These are phyloP conservation scores for Thereva unica DNA, from an alignment of 2,888 invertebrate genomes.

Conservation along the genomic window DNA sequence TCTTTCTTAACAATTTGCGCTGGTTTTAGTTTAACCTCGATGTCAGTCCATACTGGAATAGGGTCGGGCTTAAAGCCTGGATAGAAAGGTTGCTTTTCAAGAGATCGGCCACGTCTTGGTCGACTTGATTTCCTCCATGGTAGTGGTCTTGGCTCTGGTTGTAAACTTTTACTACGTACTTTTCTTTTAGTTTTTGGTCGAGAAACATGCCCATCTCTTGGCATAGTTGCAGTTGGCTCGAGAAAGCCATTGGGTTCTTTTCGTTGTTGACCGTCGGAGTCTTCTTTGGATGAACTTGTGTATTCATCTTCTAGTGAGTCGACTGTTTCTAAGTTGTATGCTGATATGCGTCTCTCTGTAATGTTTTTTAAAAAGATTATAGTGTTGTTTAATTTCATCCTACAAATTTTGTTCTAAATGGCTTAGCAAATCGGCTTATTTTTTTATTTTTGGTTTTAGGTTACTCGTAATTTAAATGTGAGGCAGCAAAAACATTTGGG, in stretches of 20 bases:
- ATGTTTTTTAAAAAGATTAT: constrained; percentile 30
- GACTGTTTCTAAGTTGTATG: constrained; percentile 54
- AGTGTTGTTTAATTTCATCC: no score
- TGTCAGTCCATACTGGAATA: constrained; percentile 67
- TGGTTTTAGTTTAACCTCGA: constrained; percentile 65
- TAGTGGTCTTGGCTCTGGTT: constrained; percentile 53
- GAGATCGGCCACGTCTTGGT: constrained; percentile 57
- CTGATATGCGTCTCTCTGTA: constrained; percentile 56
- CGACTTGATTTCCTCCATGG: constrained; percentile 57
- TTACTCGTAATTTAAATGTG: no score
- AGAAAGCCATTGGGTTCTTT: constrained; percentile 45
- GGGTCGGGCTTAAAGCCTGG: constrained; percentile 56
- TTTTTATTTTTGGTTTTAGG: no score
- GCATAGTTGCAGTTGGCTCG: constrained; percentile 17
- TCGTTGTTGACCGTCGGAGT: constrained; percentile 52
- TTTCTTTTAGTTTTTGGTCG: constrained; percentile 54
- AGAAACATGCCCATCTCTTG: constrained; percentile 47
- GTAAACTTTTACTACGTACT: constrained; percentile 56
- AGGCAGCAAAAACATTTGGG: no score
- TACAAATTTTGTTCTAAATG: no score
- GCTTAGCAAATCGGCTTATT: no score
- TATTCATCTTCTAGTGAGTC: constrained; percentile 56
- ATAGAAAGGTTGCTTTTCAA: constrained; percentile 58
- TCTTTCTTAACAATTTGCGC: constrained; percentile 62
- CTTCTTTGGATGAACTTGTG: constrained; percentile 56